These are phyloP conservation scores for Cataglyphis rosenhaueri DNA, from an alignment of 2,888 invertebrate genomes.

Conservation along the genomic window DNA sequence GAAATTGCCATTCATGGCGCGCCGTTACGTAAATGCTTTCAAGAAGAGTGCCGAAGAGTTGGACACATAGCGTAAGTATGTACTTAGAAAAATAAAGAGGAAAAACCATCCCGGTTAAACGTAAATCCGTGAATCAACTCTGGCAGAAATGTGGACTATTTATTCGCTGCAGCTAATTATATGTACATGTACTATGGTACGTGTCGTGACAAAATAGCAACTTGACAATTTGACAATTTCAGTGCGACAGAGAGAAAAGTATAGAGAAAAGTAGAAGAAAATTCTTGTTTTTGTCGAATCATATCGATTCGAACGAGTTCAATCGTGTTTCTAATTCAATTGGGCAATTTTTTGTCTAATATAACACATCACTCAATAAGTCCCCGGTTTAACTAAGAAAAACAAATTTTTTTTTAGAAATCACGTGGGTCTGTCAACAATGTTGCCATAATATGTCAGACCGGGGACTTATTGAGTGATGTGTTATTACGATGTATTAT, in stretches of 20 bases:
- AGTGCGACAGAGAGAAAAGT: background rate
- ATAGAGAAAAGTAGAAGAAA: conserved; percentile 58
- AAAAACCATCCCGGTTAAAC: background rate
- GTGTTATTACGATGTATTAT: conserved; percentile 1
- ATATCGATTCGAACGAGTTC: conserved; percentile 14
- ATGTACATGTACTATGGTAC: background rate
- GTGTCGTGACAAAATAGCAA: conserved; percentile 13
- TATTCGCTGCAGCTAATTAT: background rate
- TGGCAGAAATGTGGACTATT: background rate
- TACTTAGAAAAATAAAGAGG: background rate
- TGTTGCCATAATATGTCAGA: no score
- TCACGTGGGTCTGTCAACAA: no score
- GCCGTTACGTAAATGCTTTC: conserved; percentile 7
- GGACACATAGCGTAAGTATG: background rate
- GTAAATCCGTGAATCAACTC: background rate
- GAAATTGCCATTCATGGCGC: conserved; percentile 14
- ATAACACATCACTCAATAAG: background rate
- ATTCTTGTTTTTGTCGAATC: conserved; percentile 46
- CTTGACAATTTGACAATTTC: conserved; percentile 9
- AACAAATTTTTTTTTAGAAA: no score
- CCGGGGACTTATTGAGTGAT: no score
- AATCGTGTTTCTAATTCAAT: conserved; percentile 29
- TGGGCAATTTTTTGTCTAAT: background rate
- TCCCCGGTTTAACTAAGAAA: no score
- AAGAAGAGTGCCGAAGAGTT: background rate